phyloP scores from a whole-genome alignment of 2,113 vertebrate genomes.

The Ochotona princeps region DNA sequence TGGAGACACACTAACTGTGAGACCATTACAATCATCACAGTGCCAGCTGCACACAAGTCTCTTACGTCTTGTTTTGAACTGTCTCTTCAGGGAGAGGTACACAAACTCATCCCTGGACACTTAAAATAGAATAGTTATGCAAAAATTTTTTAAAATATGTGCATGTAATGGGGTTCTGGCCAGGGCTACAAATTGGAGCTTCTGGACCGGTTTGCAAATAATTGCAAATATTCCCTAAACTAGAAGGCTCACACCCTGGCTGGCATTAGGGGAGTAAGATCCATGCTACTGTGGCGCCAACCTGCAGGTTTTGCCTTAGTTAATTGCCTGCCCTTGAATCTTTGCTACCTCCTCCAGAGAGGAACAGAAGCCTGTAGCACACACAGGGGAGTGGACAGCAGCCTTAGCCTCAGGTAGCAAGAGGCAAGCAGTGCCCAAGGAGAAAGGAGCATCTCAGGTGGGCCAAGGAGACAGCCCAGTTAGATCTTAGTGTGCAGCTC shows the following conservation, averaged over 20 bases:
- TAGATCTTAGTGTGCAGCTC: not conserved
- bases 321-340: not conserved
- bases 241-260: not conserved
- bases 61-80: not conserved
- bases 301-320: not conserved
- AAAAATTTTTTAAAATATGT: not conserved
- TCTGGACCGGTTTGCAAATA: not conserved
- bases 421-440: not conserved
- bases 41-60: not conserved
- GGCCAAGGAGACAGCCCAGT: not conserved
- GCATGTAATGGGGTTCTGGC: not conserved
- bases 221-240: not conserved
- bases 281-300: not conserved
- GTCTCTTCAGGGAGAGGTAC: not conserved
- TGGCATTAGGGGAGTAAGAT: not conserved
- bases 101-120: too few relatives aligned
- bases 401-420: not conserved
- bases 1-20: not conserved
- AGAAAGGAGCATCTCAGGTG: not conserved
- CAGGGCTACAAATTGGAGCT: not conserved
- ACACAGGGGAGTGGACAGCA: not conserved
- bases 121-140: not conserved
- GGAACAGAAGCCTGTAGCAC: not conserved
- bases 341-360: not conserved
- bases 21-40: too few relatives aligned